Conservation (phyloP, 2,113 vertebrate genomes). For the Bambusicola thoracicus region DNA sequence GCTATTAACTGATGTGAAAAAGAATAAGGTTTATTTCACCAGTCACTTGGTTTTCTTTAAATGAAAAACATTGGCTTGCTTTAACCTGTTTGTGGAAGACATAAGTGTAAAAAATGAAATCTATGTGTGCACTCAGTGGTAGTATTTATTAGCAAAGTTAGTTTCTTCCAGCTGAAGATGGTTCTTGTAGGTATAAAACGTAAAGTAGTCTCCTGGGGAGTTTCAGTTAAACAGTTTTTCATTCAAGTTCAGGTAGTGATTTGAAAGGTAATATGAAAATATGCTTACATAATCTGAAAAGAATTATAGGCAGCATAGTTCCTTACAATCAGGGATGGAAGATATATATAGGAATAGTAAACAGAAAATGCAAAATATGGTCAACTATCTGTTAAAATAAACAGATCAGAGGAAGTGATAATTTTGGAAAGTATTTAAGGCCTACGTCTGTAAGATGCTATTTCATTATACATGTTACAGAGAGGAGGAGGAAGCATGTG, state of each 20-base stretch:
- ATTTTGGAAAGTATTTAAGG: not conserved
- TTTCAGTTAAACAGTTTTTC: not conserved
- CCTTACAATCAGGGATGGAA: not conserved
- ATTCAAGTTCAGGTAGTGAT: not conserved
- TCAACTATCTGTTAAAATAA: not conserved
- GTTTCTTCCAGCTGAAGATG: not conserved
- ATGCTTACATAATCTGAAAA: not conserved
- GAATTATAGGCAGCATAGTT: not conserved
- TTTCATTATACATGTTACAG: not conserved
- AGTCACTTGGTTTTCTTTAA: not conserved
- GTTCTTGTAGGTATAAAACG: not conserved
- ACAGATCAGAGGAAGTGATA: not conserved
- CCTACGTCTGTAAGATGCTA: not conserved
- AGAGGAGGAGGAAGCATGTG: not conserved
- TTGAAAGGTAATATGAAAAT: not conserved
- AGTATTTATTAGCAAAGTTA: not conserved
- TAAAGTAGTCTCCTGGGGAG: not conserved
- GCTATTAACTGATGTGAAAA: not conserved
- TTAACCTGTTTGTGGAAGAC: not conserved
- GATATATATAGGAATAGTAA: not conserved
- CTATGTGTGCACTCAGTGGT: rapidly evolving
- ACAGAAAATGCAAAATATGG: not conserved
- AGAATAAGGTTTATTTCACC: not conserved
- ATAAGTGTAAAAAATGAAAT: not conserved
- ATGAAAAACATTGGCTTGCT: not conserved